These are phyloP conservation scores for Syngnathus scovelli DNA, from an alignment of 2,113 vertebrate species.

Conservation along the genomic window DNA sequence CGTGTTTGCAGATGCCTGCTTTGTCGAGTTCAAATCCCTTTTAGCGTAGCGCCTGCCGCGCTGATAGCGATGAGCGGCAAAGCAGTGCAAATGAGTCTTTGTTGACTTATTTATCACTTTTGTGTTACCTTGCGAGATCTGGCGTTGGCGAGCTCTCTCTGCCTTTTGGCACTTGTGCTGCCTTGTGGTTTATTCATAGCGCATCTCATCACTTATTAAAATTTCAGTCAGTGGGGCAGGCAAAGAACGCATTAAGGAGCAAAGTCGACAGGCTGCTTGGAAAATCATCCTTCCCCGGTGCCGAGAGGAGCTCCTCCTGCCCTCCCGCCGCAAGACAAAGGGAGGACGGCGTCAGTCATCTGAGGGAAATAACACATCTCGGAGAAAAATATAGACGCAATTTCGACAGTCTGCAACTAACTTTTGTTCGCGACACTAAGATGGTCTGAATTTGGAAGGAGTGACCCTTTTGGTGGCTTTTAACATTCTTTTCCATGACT, in stretches of 20 bases:
- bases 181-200: conserved; percentile 77
- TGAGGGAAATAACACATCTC: conserved; percentile 21
- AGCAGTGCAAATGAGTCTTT: conserved; percentile 63
- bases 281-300: conserved; percentile 54
- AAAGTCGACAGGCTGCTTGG: conserved; percentile 59
- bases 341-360: conserved; percentile 18
- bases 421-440: conserved; percentile 4
- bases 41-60: conserved; percentile 15
- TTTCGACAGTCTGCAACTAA: conserved; percentile 17
- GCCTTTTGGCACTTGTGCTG: conserved; percentile 66
- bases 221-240: conserved; percentile 79
- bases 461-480: conserved; percentile 15
- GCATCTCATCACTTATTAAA: conserved; percentile 78
- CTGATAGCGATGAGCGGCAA: conserved; percentile 47
- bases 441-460: conserved; percentile 9
- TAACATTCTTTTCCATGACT: conserved; percentile 32
- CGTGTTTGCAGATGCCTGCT: conserved; percentile 16
- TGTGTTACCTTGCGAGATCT: conserved; percentile 57
- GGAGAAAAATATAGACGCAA: conserved; percentile 25
- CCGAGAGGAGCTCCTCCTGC: conserved; percentile 62
- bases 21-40: conserved; percentile 25
- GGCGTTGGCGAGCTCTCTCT: conserved; percentile 18
- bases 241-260: conserved; percentile 59
- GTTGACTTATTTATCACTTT: conserved; percentile 71
- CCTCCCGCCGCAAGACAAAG: conserved; percentile 31